Conservation (phyloP, 2,797 vertebrate species). For the Cheirogaleus major region DNA sequence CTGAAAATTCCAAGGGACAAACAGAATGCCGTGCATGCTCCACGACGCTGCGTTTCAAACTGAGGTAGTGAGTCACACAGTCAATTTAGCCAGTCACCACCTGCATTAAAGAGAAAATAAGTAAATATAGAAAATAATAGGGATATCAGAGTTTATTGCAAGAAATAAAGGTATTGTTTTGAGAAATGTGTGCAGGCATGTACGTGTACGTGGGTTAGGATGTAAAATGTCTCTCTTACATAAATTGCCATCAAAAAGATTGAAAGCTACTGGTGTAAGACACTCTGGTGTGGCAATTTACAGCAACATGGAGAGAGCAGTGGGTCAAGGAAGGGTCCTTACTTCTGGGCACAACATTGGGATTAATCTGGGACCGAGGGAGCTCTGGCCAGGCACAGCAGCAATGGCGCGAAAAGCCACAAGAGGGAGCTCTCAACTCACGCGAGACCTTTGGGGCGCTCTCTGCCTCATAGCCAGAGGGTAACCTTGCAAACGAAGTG, state of each 20-base stretch:
- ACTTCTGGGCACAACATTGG: not conserved
- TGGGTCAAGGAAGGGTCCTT: not conserved
- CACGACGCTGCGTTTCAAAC: not conserved
- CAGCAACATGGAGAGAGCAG: not conserved
- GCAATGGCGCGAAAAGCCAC: not conserved
- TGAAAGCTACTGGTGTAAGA: not conserved
- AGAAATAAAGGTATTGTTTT: not conserved
- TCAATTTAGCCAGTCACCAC: not conserved
- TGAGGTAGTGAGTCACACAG: not conserved
- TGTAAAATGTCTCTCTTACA: not conserved
- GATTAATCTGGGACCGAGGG: not conserved
- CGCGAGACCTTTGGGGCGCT: accelerated
- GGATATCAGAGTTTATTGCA: not conserved
- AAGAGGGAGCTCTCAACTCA: not conserved
- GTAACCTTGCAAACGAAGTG: not conserved
- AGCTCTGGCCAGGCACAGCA: not conserved
- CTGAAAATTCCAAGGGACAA: not conserved
- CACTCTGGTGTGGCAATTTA: not conserved
- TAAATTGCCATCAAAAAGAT: not conserved
- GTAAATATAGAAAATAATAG: not conserved
- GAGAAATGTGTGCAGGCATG: not conserved
- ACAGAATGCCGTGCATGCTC: not conserved
- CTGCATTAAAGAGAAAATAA: not conserved
- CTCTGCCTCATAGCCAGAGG: accelerated
- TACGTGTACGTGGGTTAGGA: not conserved